Evolutionary conservation across 1,140 invertebrate species (phyloP).

Genomic region (Caenorhabditis inopinata): DNA sequence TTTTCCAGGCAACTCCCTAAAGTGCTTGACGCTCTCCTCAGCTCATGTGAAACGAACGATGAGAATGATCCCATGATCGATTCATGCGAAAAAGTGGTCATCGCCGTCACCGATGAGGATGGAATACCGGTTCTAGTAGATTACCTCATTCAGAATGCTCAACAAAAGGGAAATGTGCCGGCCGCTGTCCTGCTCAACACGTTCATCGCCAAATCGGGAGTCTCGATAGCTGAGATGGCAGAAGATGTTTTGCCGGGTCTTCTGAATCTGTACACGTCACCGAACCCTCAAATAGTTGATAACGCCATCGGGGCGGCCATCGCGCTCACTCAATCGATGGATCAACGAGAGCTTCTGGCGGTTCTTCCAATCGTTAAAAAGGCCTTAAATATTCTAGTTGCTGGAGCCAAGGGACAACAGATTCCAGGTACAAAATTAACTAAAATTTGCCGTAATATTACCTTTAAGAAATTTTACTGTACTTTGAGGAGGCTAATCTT

Average conservation of each 20-base stretch:
- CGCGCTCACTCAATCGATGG: conserved; percentile 52
- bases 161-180: conserved; percentile 28
- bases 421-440: background rate
- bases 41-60: conserved; percentile 18
- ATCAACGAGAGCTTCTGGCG: conserved; percentile 44
- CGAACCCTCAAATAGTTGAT: conserved; percentile 51
- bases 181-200: conserved; percentile 41
- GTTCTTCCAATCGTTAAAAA: conserved; percentile 51
- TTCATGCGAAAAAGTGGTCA: conserved; percentile 38
- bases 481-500: too few relatives aligned
- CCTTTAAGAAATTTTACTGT: too few relatives aligned
- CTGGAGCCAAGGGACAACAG: conserved; percentile 26
- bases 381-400: conserved; percentile 52
- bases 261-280: conserved; percentile 52
- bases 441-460: too few relatives aligned
- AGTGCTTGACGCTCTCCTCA: conserved; percentile 36
- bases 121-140: conserved; percentile 53
- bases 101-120: conserved; percentile 42
- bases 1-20: conserved; percentile 30
- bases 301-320: conserved; percentile 50
- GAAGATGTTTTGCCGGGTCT: conserved; percentile 56
- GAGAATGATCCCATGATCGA: conserved; percentile 41
- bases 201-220: conserved; percentile 35
- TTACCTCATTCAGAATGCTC: conserved; percentile 53
- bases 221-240: conserved; percentile 44